Conservation (phyloP, 2,797 vertebrate genomes). For the Sarcoramphus papa region DNA sequence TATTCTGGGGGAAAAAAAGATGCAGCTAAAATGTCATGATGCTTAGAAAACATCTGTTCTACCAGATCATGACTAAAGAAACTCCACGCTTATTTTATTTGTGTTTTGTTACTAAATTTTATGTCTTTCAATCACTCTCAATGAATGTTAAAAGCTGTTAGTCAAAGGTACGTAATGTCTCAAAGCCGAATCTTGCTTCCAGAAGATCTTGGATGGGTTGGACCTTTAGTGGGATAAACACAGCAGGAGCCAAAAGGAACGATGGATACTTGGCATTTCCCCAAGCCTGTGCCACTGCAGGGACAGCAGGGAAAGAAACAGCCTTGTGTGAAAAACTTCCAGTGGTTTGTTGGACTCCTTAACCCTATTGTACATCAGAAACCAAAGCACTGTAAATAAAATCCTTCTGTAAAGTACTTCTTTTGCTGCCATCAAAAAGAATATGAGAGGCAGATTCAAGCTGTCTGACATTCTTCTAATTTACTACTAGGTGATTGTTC, state of each 20-base stretch:
- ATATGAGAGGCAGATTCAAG: neutral
- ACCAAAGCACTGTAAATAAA: neutral
- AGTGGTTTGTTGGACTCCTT: neutral
- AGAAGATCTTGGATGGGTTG: neutral
- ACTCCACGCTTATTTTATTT: neutral
- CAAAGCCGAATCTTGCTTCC: neutral
- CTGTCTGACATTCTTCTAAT: neutral
- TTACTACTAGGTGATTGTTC: neutral
- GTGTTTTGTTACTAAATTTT: neutral
- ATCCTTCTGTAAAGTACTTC: neutral
- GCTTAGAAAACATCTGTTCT: conserved; percentile 9
- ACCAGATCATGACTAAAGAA: neutral
- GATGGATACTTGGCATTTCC: neutral
- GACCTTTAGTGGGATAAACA: neutral
- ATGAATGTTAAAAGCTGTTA: neutral
- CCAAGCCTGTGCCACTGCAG: neutral
- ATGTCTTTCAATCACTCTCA: neutral
- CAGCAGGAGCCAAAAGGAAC: neutral
- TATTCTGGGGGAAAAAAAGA: neutral
- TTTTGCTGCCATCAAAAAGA: neutral
- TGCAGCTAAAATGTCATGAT: neutral
- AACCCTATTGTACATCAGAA: neutral
- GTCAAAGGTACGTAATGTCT: neutral
- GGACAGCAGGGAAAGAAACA: neutral
- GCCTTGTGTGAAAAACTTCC: neutral